Conservation (phyloP, 2,113 vertebrate species). For the Sardina pilchardus region DNA sequence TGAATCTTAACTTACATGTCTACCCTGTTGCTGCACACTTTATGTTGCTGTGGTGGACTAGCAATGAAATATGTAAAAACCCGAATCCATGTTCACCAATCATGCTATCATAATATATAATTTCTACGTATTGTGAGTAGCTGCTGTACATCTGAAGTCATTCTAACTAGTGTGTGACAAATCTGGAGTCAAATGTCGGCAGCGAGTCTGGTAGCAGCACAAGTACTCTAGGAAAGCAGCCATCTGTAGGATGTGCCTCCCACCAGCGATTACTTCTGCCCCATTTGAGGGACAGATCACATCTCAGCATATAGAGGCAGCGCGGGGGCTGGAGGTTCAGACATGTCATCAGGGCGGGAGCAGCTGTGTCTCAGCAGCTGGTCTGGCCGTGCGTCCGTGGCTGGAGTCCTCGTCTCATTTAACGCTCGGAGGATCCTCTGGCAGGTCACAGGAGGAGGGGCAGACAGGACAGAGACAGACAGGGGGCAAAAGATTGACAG, state of each 20-base stretch:
- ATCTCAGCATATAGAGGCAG: slow-evolving; percentile 14
- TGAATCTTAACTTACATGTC: not conserved
- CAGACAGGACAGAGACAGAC: not conserved
- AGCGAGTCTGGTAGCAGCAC: not conserved
- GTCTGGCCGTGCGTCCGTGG: slow-evolving; percentile 55
- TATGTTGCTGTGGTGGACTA: not conserved
- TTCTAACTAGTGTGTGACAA: not conserved
- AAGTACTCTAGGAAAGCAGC: not conserved
- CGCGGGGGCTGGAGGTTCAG: slow-evolving; percentile 47
- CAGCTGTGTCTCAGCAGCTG: slow-evolving; percentile 61
- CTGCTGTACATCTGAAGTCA: not conserved
- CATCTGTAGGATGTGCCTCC: not conserved
- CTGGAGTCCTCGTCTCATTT: slow-evolving; percentile 31
- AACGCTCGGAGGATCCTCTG: slow-evolving; percentile 14
- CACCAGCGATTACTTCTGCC: not conserved
- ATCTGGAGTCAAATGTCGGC: not conserved
- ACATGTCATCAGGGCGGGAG: slow-evolving; percentile 53
- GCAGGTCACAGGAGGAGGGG: slow-evolving; percentile 19
- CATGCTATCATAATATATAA: too few species aligned
- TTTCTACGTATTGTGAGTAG: not conserved
- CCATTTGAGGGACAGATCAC: slow-evolving; percentile 36
- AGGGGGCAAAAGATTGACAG: not conserved
- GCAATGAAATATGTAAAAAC: not conserved
- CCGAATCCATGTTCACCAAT: not conserved
- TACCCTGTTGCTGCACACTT: not conserved